Base-by-base conservation (phyloP, 2,888 invertebrate species). In the Microctonus brassicae region DNA sequence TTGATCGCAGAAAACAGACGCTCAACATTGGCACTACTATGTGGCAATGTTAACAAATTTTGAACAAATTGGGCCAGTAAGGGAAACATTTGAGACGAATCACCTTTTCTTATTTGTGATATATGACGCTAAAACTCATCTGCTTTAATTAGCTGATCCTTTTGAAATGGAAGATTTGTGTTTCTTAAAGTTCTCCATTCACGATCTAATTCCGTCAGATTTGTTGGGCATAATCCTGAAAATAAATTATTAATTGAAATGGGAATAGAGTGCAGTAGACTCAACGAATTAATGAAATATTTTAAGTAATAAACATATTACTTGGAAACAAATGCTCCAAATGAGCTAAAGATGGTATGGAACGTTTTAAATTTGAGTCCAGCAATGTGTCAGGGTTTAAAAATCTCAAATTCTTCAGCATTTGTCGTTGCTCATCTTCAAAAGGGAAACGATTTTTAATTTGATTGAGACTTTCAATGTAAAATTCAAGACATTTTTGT, bases 11-110 rank as follows among this genome's bases (percentile, higher is more conserved):
- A 34, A 34, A 34, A 72, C 68, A 71, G 39, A 57, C 60, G 34
- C 61, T 68, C 72, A 47, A 71, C 72, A 60, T 68, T 71, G 39
- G 72, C 68, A 67, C 67, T 71, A 60, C 72, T 72, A 60, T 72
- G 65, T 36, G 70, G 70, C 42, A 70, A 53, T 53, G 53, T 33
- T 20, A 70, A 29, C 22, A 70, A 55, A 52, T 70, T 70, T 67
- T 55, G 68, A 17, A 55, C 65, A 52, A 68, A 65, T 53, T 55
- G 55, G 17, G 33, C 52, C 63, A 70, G 20, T 52, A 70, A 63
- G 34, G 65, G 65, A 67, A 70, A 70, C n/a, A 53, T 63, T 67
- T 66, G 65, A 11, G 53, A 3, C 1, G 10, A 29, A 65, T 60
- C 55, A 11, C 58, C 57, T 67, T 57, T 70, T 55, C 33, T 58